Evolutionary conservation across 2,888 invertebrate species (phyloP).

Genomic region (Acleris emargana): DNA sequence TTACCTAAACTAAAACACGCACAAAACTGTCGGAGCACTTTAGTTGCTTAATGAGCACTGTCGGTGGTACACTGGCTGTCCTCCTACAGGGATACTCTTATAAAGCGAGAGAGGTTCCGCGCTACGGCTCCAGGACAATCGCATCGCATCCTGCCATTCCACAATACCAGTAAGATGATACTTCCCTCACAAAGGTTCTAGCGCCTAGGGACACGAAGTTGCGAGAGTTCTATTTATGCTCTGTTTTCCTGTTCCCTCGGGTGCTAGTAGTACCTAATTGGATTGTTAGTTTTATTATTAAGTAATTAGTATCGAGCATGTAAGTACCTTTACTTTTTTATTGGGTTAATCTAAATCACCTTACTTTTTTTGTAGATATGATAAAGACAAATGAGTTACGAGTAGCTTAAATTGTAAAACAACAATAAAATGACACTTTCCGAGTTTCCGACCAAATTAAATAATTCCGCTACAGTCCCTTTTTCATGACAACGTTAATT

Average conservation of each 20-base stretch:
- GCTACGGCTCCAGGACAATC: conserved; percentile 69
- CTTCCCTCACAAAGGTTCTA: conserved; percentile 76
- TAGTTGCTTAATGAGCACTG: conserved; percentile 40
- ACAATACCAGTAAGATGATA: conserved; percentile 80
- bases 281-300: conserved; percentile 26
- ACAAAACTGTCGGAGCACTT: conserved; percentile 12
- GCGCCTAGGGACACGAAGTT: conserved; percentile 64
- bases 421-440: too few relatives aligned
- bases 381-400: too few relatives aligned
- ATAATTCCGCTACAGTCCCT: too few relatives aligned
- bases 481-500: too few relatives aligned
- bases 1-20: conserved; percentile 12
- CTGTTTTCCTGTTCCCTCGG: conserved; percentile 24
- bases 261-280: conserved; percentile 21
- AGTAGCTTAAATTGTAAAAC: too few relatives aligned
- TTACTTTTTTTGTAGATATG: background rate
- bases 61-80: conserved; percentile 62
- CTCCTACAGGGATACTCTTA: conserved; percentile 65
- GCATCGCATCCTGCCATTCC: conserved; percentile 68
- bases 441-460: too few relatives aligned
- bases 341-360: conserved; percentile 5
- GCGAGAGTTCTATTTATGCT: conserved; percentile 31
- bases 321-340: conserved; percentile 18
- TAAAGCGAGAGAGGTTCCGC: conserved; percentile 73
- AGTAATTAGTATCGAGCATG: conserved; percentile 27